Evolutionary conservation across 2,113 vertebrate genomes (phyloP).

Genomic region (Physeter macrocephalus): DNA sequence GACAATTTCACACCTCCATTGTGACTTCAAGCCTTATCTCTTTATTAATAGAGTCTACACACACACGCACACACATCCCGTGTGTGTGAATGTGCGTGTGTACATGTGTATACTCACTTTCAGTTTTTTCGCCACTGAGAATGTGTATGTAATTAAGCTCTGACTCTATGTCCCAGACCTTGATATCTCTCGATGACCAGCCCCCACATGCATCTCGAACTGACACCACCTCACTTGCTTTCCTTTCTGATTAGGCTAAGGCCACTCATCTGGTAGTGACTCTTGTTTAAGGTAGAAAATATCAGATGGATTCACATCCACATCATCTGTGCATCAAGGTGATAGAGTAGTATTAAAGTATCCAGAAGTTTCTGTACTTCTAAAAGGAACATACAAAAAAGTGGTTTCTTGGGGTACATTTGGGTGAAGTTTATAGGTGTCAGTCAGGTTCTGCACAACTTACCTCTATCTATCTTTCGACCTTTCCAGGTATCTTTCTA

Average conservation of each 20-base stretch:
- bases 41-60: background rate
- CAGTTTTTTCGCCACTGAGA: background rate
- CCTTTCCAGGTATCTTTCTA: background rate
- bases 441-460: background rate
- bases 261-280: background rate
- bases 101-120: background rate
- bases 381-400: background rate
- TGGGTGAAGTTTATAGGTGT: background rate
- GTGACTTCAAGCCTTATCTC: background rate
- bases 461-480: background rate
- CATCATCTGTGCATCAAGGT: background rate
- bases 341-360: background rate
- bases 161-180: background rate
- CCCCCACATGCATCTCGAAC: background rate
- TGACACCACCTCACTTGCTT: background rate
- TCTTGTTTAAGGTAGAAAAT: background rate
- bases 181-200: background rate
- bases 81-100: background rate
- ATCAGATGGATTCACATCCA: background rate
- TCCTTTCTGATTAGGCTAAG: background rate
- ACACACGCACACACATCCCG: background rate
- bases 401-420: background rate
- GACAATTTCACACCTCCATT: background rate
- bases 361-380: background rate
- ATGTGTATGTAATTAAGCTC: background rate